Base-by-base conservation (phyloP, 2,888 invertebrate genomes). In the Bombyx huttoni region DNA sequence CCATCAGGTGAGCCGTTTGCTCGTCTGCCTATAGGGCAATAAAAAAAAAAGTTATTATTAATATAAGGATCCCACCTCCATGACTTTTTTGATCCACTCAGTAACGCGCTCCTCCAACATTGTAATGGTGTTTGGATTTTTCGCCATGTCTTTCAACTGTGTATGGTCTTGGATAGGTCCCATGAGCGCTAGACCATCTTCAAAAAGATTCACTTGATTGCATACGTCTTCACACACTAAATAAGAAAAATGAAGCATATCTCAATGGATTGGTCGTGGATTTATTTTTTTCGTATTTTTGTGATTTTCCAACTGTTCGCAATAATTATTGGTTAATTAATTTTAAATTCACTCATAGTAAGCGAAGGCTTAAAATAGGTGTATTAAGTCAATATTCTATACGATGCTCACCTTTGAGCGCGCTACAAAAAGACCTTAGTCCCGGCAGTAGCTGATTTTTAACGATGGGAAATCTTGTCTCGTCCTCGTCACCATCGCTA, bases 201-300 rank as follows among this genome's bases (percentile, higher is more conserved):
- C 92, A 63, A 96, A 95, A 40, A 96, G 86, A 67, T 94, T 94
- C 6, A 91, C 90, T 74, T 94, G 93, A 58, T 92, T 91, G 63
- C 94, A 94, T 0, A 96, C 94, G 75, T 95, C 95, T 76, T 96
- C 96, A 63, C 96, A 96, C 0, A 96, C 96, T 90, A 59, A 7
- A 6, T n/a, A 24, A 49, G 49, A 8, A 14, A 54, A 45, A 24
- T 8, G 3, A 33, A 24, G 2, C 24, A 24, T 24, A 24, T 24
- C 5, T 24, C 24, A 24, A 24, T 5, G 0, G 24, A 24, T 24
- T 24, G 24, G n/a, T 24, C 24, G 3, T 24, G 24, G 24, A 2
- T 5, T 24, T 24, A 3, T 24, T 24, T 24, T 24, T 24, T 24
- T 24, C 24, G 5, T 24, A 3, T 24, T 24, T 3, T 3, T 2